Evolutionary conservation across 2,113 vertebrate species (phyloP), one percentile per base, ranked within the genome.

Genomic region (Speoplatyrhinus poulsoni): DNA sequence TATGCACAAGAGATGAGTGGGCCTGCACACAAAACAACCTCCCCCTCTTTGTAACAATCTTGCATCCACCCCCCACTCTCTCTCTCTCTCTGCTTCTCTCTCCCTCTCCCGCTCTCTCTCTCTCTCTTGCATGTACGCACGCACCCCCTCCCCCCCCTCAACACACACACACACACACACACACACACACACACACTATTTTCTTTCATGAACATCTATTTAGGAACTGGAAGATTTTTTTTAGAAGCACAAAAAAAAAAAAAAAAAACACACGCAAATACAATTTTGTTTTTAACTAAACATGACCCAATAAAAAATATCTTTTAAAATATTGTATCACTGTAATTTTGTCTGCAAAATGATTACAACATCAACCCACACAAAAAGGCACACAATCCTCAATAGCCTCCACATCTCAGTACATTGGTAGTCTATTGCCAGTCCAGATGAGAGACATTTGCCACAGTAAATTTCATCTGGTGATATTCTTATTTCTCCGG

Each of bases 401-500:
- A 67, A 67, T 58, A 71, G 58, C 65, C 60, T 50, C 33, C 57
- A 71, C 63, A 72, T 54, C 69, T 67, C 55, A 60, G 57, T 76
- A 71, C 69, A 64, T 59, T 83, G 76, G 70, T 80, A 81, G 65
- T 67, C 68, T 54, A 60, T 63, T 46, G 70, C 74, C 79, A 77
- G 83, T 85, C 65, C 82, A 3, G 85, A 90, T 88, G 79, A 87
- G 80, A 88, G 77, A 79, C 79, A 53, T 48, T 15, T 17, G 16
- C 8, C 77, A 87, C 86, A 86, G 83, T 82, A 85, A 85, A 90
- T 88, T 89, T 80, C 80, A 75, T 84, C 75, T 84, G 77, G 81
- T 86, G 76, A 88, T 90, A 90, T 90, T 78, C 83, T 87, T 88
- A 87, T 88, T 85, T 81, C 87, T 84, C 76, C 82, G 81, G 87